These are phyloP conservation scores for Maconellicoccus hirsutus DNA, from an alignment of 1,140 invertebrate species.

Conservation along the genomic window DNA sequence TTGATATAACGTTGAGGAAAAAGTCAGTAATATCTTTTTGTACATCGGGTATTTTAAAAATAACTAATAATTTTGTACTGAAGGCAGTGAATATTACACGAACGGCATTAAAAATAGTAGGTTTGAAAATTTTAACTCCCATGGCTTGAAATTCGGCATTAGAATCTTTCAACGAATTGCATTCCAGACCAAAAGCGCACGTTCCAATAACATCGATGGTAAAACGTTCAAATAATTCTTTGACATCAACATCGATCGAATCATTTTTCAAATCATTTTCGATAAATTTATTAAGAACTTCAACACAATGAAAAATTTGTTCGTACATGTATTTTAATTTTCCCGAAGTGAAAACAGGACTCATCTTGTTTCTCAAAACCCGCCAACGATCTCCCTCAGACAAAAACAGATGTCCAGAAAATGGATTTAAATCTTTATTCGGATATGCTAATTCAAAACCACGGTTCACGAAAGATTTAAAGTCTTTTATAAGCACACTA, in stretches of 20 bases:
- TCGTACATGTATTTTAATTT: conserved; percentile 46
- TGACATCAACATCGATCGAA: not conserved
- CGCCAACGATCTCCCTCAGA: conserved; percentile 40
- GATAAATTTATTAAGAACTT: not conserved
- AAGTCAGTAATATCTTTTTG: conserved; percentile 28
- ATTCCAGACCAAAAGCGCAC: conserved; percentile 31
- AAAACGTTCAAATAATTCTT: conserved; percentile 23
- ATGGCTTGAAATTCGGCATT: conserved; percentile 40
- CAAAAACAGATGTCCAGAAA: conserved; percentile 43
- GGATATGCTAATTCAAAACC: conserved; percentile 24
- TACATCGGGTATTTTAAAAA: not conserved
- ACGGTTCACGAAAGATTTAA: conserved; percentile 36
- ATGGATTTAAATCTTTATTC: conserved; percentile 39
- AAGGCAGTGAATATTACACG: not conserved
- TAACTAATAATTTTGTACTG: not conserved
- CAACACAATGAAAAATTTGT: conserved; percentile 36
- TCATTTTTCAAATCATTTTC: not conserved
- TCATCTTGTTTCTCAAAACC: conserved; percentile 39
- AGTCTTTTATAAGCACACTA: conserved; percentile 38
- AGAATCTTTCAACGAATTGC: conserved; percentile 36
- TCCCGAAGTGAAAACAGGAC: conserved; percentile 44
- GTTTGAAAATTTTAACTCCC: conserved; percentile 30
- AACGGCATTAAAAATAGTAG: conserved; percentile 17
- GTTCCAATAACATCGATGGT: conserved; percentile 31
- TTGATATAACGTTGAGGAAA: conserved; percentile 28